Base-by-base conservation (phyloP, 2,888 invertebrate species). In the Halocaridina rubra region DNA sequence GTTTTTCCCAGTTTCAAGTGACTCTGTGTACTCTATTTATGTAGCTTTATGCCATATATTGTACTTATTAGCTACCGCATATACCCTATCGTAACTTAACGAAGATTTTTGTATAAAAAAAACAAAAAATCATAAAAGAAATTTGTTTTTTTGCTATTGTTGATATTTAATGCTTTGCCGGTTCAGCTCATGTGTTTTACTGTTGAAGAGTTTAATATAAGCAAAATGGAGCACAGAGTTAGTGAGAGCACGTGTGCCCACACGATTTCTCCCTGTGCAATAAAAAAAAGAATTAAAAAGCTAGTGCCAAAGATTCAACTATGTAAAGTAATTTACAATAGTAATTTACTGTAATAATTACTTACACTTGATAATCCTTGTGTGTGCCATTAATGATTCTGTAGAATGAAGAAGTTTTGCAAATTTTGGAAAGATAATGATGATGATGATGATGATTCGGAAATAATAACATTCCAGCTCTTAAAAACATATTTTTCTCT, bases 401-500 rank as follows among this genome's bases (percentile, higher is more conserved):
- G 33, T 2, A 74, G 46, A 81, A 72, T 57, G 61, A 61, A 53
- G 4, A 4, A 53, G 19, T 33, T 7, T 33, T 39, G 19, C 61
- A 61, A 81, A 61, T 32, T 67, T 29, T 64, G 39, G n/a, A n/a
- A n/a, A n/a, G n/a, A n/a, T n/a, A n/a, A n/a, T n/a, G n/a, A n/a
- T n/a, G n/a, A n/a, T n/a, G n/a, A n/a, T n/a, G n/a, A n/a, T n/a
- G n/a, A n/a, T n/a, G n/a, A n/a, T n/a, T n/a, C n/a, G n/a, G n/a
- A n/a, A n/a, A n/a, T n/a, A n/a, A n/a, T n/a, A 81, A 81, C 80
- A 81, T 81, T 81, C 80, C 80, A 81, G 22, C 46, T 61, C 22
- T 64, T 61, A 81, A 59, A 57, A 33, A 74, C 27, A 67, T 24
- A 22, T 53, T 32, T 29, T 39, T 74, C 32, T 46, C n/a, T 75